These are phyloP conservation scores for Bombus turneri DNA, from an alignment of 1,140 invertebrate species.

Conservation along the genomic window DNA sequence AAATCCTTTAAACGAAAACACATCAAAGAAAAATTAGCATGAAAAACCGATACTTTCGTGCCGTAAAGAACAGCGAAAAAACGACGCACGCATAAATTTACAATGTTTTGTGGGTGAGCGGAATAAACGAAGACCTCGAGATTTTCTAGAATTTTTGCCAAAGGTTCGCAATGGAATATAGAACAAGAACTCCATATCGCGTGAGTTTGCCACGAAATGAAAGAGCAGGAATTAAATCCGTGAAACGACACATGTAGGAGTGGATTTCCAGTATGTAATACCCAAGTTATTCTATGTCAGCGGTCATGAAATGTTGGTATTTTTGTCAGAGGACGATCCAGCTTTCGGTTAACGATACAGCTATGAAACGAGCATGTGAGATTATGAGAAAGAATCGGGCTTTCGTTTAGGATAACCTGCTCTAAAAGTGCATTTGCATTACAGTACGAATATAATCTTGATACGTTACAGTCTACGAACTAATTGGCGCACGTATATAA, in stretches of 20 bases:
- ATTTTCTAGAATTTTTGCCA: slow-evolving; percentile 20
- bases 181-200: slow-evolving; percentile 39
- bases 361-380: no score
- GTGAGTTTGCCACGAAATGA: slow-evolving; percentile 41
- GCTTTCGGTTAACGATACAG: background rate
- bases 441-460: background rate
- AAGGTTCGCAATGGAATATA: slow-evolving; percentile 19
- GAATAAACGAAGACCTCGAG: slow-evolving; percentile 31
- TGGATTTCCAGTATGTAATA: background rate
- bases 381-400: background rate
- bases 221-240: slow-evolving; percentile 57
- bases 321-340: background rate
- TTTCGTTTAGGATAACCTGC: background rate
- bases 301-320: background rate
- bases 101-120: slow-evolving; percentile 10
- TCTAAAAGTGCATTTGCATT: background rate
- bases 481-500: no score
- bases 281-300: background rate
- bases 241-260: background rate
- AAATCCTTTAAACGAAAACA: background rate
- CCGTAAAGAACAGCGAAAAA: slow-evolving; percentile 8
- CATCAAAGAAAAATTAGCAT: background rate
- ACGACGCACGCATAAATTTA: slow-evolving; percentile 27
- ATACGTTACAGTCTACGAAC: no score
- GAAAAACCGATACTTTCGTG: background rate